Conservation (phyloP, 2,113 vertebrate species). For the Pyxicephalus adspersus region DNA sequence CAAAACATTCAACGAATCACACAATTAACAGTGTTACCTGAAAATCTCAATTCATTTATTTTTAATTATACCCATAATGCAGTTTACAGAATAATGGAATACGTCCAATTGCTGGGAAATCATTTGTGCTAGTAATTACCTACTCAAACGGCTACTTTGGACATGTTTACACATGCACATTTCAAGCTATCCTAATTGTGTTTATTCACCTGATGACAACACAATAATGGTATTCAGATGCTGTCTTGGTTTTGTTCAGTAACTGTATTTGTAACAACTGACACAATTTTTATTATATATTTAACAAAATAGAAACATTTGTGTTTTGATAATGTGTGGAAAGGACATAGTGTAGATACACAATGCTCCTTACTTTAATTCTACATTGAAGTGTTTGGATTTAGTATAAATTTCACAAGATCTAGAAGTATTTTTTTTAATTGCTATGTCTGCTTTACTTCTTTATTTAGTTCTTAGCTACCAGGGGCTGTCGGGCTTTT, state of each 20-base stretch:
- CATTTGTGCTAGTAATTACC: constrained; percentile 53
- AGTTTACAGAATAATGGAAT: constrained; percentile 27
- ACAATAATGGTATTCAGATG: constrained; percentile 44
- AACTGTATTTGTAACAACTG: constrained; percentile 20
- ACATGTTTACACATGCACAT: constrained; percentile 34
- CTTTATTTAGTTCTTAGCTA: too few species aligned
- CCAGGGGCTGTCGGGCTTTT: too few species aligned
- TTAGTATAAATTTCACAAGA: too few species aligned
- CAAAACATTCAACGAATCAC: constrained; percentile 47
- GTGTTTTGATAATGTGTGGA: neutral
- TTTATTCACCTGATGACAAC: constrained; percentile 52
- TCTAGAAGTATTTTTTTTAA: too few species aligned
- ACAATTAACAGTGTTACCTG: constrained; percentile 41
- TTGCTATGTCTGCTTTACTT: too few species aligned
- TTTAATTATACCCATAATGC: constrained; percentile 56
- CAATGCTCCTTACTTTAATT: too few species aligned
- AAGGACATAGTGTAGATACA: neutral
- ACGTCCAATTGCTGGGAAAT: constrained; percentile 40
- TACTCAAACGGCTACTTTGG: constrained; percentile 35
- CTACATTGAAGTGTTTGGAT: too few species aligned
- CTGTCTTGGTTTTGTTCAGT: constrained; percentile 25
- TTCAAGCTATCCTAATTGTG: constrained; percentile 37
- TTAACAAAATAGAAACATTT: constrained; percentile 3
- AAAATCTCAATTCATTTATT: constrained; percentile 50
- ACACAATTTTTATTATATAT: constrained; percentile 30